Conservation (phyloP, 2,888 invertebrate genomes). For the Mythimna vitellina region DNA sequence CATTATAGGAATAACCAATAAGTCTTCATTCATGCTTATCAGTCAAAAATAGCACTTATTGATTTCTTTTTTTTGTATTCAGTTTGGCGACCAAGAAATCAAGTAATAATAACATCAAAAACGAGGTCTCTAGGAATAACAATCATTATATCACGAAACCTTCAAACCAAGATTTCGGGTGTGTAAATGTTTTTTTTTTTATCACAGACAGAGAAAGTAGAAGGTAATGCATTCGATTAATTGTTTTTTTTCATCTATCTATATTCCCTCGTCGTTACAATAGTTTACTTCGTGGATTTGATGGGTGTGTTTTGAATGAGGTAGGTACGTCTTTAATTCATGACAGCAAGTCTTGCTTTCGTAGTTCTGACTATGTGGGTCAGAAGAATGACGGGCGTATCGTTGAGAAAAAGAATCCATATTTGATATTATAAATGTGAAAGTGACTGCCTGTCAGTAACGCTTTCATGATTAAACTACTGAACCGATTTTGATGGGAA, state of each 20-base stretch:
- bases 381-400: no score
- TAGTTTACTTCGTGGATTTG: background rate
- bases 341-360: background rate
- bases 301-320: background rate
- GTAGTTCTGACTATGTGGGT: background rate
- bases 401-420: no score
- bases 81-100: slow-evolving; percentile 64
- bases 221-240: background rate
- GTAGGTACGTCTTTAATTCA: background rate
- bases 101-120: slow-evolving; percentile 51
- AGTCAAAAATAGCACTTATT: background rate
- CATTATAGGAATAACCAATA: background rate
- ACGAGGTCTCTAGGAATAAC: slow-evolving; percentile 62
- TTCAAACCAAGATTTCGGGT: slow-evolving; percentile 65
- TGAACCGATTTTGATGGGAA: no score
- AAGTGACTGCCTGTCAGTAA: no score
- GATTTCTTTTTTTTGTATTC: background rate
- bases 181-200: slow-evolving; percentile 24
- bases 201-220: background rate
- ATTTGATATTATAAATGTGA: no score
- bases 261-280: background rate
- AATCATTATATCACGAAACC: slow-evolving; percentile 52
- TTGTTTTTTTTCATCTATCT: background rate
- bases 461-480: no score
- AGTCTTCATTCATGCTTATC: background rate